Percentiles rank a stretch among this genome's conserved stretches.
Conservation (phyloP, 2,797 vertebrate species). For the Mareca strepera region DNA sequence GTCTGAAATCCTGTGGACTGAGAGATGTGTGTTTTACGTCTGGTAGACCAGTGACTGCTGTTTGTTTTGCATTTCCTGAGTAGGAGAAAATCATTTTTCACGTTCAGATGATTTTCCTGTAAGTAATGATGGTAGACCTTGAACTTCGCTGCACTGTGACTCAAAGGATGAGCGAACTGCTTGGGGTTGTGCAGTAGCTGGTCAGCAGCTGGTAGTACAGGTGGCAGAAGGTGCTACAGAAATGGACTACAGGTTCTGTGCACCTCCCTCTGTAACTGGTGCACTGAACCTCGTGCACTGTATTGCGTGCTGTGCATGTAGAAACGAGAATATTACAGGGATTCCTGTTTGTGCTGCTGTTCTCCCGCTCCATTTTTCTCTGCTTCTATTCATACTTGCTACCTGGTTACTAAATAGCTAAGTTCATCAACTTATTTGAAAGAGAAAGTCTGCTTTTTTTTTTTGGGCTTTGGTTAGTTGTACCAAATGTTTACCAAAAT, state of each 20-base stretch:
- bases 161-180: background rate
- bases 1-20: background rate
- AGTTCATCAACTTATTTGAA: background rate
- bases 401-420: background rate
- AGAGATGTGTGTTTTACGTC: background rate
- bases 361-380: background rate
- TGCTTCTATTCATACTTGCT: background rate
- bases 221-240: background rate
- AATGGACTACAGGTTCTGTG: background rate
- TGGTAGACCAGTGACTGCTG: background rate
- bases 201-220: background rate
- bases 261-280: background rate
- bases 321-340: background rate
- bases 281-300: background rate
- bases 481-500: background rate
- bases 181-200: background rate
- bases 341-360: background rate
- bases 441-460: background rate
- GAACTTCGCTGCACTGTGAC: background rate
- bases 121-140: background rate
- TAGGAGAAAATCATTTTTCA: background rate
- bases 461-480: background rate
- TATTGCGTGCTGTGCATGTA: background rate
- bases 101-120: background rate
- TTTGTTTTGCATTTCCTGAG: background rate